Conservation (phyloP, 2,888 invertebrate genomes). For the Ophioninae sp. region DNA sequence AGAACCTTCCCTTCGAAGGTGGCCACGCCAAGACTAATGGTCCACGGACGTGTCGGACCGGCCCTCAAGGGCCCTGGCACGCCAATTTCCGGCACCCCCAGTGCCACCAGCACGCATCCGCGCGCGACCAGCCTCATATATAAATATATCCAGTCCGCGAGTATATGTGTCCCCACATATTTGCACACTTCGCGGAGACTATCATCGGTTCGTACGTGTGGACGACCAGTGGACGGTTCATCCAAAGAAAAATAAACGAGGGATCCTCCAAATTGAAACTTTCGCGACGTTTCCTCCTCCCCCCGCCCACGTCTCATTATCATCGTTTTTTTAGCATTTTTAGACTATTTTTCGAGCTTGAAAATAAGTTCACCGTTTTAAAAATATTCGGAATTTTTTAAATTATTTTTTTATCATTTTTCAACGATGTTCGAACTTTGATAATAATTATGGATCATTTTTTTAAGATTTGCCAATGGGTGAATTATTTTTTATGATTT, state of each 20-base stretch:
- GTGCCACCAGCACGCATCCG: slow-evolving; percentile 62
- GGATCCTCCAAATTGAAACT: slow-evolving; percentile 14
- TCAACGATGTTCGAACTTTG: too few relatives aligned
- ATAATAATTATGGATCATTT: too few relatives aligned
- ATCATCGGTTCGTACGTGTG: slow-evolving; percentile 23
- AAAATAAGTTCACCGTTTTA: too few relatives aligned
- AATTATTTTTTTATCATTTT: too few relatives aligned
- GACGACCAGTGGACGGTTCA: neutral
- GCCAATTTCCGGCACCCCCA: slow-evolving; percentile 72
- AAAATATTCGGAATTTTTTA: too few relatives aligned
- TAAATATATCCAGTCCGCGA: slow-evolving; percentile 4
- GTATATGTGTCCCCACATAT: neutral
- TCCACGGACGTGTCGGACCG: slow-evolving; percentile 72
- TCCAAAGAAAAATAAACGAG: slow-evolving; percentile 1
- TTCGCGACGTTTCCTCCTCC: neutral
- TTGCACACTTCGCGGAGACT: slow-evolving; percentile 1
- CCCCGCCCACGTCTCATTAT: too few relatives aligned
- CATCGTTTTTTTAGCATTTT: neutral
- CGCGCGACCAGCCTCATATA: slow-evolving; percentile 25
- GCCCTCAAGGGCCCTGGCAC: slow-evolving; percentile 70
- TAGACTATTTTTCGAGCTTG: neutral
- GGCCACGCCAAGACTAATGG: slow-evolving; percentile 73
- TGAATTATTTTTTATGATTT: too few relatives aligned
- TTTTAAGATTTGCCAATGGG: too few relatives aligned
- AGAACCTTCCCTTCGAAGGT: slow-evolving; percentile 61